These are phyloP conservation scores for Periophthalmus magnuspinnatus DNA, from an alignment of 2,797 vertebrate species.

Conservation along the genomic window DNA sequence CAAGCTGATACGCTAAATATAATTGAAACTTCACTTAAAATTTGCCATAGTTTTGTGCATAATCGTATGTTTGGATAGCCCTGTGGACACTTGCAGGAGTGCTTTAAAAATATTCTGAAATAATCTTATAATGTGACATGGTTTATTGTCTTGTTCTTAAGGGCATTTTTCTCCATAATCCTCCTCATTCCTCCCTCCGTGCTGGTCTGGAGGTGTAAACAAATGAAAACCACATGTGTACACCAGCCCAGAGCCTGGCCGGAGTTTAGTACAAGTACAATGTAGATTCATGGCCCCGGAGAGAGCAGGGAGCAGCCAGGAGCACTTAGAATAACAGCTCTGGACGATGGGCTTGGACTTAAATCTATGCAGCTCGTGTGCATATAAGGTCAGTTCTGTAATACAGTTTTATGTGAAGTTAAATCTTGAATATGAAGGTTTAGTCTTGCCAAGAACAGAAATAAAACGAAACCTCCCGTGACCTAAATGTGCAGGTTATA, in stretches of 20 bases:
- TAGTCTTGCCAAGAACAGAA: not conserved
- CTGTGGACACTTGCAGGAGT: not conserved
- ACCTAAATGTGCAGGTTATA: not conserved
- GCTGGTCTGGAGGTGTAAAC: constrained; percentile 33
- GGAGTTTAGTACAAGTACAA: constrained; percentile 44
- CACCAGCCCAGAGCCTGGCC: constrained; percentile 29
- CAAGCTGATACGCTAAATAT: too few species aligned
- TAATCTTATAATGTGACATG: not conserved
- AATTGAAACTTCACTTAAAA: too few species aligned
- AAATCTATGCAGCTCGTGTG: not conserved
- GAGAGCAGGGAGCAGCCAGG: constrained; percentile 43
- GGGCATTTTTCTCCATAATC: not conserved
- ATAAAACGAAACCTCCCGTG: not conserved
- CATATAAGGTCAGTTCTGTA: not conserved
- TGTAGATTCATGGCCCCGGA: constrained; percentile 47
- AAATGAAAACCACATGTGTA: constrained; percentile 50
- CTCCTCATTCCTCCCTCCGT: not conserved
- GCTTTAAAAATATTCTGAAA: not conserved
- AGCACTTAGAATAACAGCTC: constrained; percentile 29
- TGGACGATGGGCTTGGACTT: constrained; percentile 30
- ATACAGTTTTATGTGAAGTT: not conserved
- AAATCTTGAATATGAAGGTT: not conserved
- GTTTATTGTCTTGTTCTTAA: not conserved
- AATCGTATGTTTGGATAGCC: not conserved
- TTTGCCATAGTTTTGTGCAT: too few species aligned